phyloP scores from a whole-genome alignment of 2,113 vertebrate genomes.

The Morone chrysops region DNA sequence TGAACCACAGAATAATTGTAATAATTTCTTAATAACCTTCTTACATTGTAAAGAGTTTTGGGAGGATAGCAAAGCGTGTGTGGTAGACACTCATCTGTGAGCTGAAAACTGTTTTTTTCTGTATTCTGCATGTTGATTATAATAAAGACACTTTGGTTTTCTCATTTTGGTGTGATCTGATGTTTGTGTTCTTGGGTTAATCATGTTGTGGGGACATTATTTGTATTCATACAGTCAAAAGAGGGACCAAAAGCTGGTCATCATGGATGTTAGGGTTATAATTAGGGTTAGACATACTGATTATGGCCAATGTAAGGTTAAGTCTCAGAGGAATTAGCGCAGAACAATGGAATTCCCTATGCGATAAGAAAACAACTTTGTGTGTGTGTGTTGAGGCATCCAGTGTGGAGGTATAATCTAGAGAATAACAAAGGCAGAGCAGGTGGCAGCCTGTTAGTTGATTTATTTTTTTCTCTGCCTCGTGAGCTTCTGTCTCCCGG shows the following conservation, averaged over 20 bases:
- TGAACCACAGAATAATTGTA: slow-evolving; percentile 84
- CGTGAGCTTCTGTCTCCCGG: background rate
- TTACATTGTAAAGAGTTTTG: slow-evolving; percentile 90
- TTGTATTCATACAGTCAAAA: background rate
- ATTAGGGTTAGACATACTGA: background rate
- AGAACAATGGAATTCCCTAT: background rate
- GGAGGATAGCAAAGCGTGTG: slow-evolving; percentile 77
- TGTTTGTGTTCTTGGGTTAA: slow-evolving; percentile 15
- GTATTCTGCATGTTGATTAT: slow-evolving; percentile 81
- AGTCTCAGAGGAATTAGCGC: background rate
- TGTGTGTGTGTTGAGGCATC: background rate
- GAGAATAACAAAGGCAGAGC: background rate
- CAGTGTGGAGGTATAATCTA: slow-evolving; percentile 6
- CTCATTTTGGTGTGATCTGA: slow-evolving; percentile 47
- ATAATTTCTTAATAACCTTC: slow-evolving; percentile 93
- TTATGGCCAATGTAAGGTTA: background rate
- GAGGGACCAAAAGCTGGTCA: no score
- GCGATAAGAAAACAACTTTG: background rate
- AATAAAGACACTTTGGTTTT: slow-evolving; percentile 80
- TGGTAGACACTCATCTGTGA: slow-evolving; percentile 82
- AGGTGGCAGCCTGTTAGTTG: background rate
- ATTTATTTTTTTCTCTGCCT: slow-evolving; percentile 22
- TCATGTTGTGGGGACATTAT: background rate
- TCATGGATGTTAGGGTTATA: background rate
- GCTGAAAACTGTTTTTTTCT: slow-evolving; percentile 84